phyloP scores from a whole-genome alignment of 2,797 vertebrate genomes.

The Sparus aurata region DNA sequence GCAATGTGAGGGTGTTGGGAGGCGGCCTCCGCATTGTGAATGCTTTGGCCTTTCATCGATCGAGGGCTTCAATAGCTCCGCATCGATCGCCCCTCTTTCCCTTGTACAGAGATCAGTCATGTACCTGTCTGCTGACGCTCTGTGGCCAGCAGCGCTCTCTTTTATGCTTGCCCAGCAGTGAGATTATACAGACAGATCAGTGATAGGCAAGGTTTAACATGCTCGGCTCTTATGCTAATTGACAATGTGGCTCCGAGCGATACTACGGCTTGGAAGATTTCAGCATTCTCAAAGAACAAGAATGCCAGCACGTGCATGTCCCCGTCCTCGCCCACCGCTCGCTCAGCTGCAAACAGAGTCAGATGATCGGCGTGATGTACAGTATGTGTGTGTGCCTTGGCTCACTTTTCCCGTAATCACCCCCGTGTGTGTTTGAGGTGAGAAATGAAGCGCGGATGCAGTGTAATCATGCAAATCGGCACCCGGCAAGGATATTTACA shows the following conservation, averaged over 20 bases:
- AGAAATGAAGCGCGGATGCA: slow-evolving; percentile 68
- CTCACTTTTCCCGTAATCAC: slow-evolving; percentile 58
- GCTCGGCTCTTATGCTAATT: slow-evolving; percentile 22
- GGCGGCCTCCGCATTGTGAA: slow-evolving; percentile 64
- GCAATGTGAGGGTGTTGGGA: slow-evolving; percentile 38
- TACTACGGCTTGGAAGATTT: slow-evolving; percentile 23
- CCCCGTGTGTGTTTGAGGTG: slow-evolving; percentile 40
- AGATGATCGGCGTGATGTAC: slow-evolving; percentile 56
- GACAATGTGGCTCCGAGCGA: slow-evolving; percentile 14
- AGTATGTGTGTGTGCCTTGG: slow-evolving; percentile 36
- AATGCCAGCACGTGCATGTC: background rate
- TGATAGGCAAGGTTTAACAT: slow-evolving; percentile 30
- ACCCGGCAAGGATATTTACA: slow-evolving; percentile 56
- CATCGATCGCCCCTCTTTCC: slow-evolving; percentile 72
- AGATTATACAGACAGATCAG: slow-evolving; percentile 29
- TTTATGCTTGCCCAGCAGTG: slow-evolving; percentile 26
- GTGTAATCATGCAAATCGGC: slow-evolving; percentile 82
- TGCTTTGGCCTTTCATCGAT: slow-evolving; percentile 73
- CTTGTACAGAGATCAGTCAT: slow-evolving; percentile 70
- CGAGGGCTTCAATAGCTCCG: slow-evolving; percentile 59
- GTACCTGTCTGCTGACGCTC: slow-evolving; percentile 53
- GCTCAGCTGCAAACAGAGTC: slow-evolving; percentile 54
- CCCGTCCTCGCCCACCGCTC: slow-evolving; percentile 28
- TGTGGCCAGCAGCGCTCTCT: slow-evolving; percentile 2
- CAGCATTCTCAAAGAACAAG: slow-evolving; percentile 16